phyloP scores from a whole-genome alignment of 2,888 invertebrate genomes.

The Schrankia costaestrigalis region DNA sequence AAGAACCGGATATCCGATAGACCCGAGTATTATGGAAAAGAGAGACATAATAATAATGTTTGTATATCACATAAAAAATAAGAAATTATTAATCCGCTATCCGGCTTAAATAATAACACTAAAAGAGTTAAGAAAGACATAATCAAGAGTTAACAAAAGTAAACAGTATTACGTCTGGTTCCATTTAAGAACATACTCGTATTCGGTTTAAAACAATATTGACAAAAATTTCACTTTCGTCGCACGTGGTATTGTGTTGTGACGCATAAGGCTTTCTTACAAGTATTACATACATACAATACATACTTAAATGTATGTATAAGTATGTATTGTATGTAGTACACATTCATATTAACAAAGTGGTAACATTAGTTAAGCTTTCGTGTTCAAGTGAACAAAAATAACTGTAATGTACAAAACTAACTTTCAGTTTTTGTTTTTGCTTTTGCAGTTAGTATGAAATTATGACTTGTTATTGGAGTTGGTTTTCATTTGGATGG shows the following conservation, averaged over 20 bases:
- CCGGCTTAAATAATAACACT: too few species aligned
- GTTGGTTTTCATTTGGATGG: too few species aligned
- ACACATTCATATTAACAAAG: constrained; percentile 4
- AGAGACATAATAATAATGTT: too few species aligned
- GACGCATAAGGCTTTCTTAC: constrained; percentile 6
- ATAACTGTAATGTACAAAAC: constrained; percentile 18
- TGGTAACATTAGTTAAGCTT: constrained; percentile 50
- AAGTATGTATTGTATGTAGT: constrained; percentile 8
- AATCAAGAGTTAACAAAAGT: constrained; percentile 4
- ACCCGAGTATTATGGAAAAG: too few species aligned
- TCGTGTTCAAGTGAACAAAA: too few species aligned
- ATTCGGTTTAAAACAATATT: constrained; percentile 57
- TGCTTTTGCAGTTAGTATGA: too few species aligned
- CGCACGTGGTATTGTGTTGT: constrained; percentile 29
- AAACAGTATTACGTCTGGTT: constrained; percentile 33
- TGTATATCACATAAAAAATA: too few species aligned
- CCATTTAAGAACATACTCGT: constrained; percentile 20
- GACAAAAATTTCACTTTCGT: constrained; percentile 67
- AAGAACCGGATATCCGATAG: too few species aligned
- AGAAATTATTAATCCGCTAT: too few species aligned
- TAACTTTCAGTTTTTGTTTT: constrained; percentile 26
- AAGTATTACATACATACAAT: background rate
- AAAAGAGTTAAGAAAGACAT: too few species aligned
- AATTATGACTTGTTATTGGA: too few species aligned
- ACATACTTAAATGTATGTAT: constrained; percentile 4